Conservation (phyloP, 2,888 invertebrate species). For the Bimastos eiseni region DNA sequence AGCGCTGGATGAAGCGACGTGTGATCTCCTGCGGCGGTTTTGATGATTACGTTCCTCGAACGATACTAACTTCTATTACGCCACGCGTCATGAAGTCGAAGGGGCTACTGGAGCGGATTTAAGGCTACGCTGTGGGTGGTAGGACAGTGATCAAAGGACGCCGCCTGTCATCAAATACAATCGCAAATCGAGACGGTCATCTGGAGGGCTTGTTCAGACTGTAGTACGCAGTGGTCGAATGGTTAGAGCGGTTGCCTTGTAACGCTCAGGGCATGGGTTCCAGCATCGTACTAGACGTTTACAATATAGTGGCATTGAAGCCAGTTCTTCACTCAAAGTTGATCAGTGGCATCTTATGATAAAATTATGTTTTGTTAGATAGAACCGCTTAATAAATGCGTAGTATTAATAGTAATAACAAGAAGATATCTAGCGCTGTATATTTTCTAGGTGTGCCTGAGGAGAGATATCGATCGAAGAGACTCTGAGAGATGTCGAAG, state of each 20-base stretch:
- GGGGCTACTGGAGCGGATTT: background rate
- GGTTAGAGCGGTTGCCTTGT: no score
- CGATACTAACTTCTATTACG: background rate
- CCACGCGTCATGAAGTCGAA: background rate
- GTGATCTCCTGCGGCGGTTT: background rate
- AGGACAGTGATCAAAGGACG: background rate
- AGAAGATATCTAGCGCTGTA: background rate
- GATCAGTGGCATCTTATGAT: no score
- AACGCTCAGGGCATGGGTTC: no score
- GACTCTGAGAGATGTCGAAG: background rate
- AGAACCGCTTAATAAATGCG: no score
- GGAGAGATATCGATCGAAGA: background rate
- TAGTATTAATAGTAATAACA: no score
- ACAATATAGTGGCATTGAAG: no score
- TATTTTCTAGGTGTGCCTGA: background rate
- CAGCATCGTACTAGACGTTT: no score
- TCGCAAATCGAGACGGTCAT: conserved; percentile 1
- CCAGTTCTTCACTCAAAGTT: no score
- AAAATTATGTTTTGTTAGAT: no score
- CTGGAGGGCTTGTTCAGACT: background rate
- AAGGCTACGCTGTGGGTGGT: background rate
- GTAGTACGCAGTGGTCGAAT: no score
- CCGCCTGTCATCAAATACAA: conserved; percentile 3
- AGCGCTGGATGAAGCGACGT: background rate
- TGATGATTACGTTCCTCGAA: background rate